Base-by-base conservation (phyloP, 1,140 invertebrate species). In the Achatina immaculata region DNA sequence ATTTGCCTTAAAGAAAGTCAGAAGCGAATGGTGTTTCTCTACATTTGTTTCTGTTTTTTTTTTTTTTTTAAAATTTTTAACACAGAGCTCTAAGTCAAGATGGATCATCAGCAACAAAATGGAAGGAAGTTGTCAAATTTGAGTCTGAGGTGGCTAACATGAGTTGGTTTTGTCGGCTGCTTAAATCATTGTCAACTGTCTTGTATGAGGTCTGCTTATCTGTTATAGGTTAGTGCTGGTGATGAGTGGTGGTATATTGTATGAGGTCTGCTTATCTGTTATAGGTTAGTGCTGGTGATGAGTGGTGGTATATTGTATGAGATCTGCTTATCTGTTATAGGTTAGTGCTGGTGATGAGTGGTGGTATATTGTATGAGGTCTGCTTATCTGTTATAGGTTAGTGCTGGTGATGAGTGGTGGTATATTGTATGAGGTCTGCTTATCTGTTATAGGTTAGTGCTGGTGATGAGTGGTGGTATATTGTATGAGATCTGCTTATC, bases 141-240 rank as follows among this genome's bases (percentile, higher is more conserved):
- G 76, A 84, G 51, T 82, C 83, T 21, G 34, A 40, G 21, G 82
- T 83, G 11, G 81, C 85, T 21, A 40, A 65, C n/a, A 84, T 84
- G 83, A 66, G 77, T 1, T 66, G 84, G 14, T 66, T 48, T n/a
- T 86, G 85, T 69, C 77, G 85, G 19, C 42, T 86, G 42, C n/a
- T 58, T 21, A 76, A 81, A n/a, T 84, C 85, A 34, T 81, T 86
- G 58, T 69, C 62, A 24, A 65, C 72, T 11, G 82, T 84, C 36
- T 78, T 82, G 28, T 82, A 71, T 72, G 51, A 55, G n/a, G 16
- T 86, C 24, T 75, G 81, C 43, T 16, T 83, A 19, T 21, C 81
- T 21, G 21, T 80, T 36, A 19, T 66, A n/a, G 83, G 82, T 83
- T 28, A 75, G 81, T 81, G 11, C 36, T 42, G 16, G 9, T 36